These are phyloP conservation scores for Heliangelus exortis DNA, from an alignment of 2,797 vertebrate species.

Conservation along the genomic window DNA sequence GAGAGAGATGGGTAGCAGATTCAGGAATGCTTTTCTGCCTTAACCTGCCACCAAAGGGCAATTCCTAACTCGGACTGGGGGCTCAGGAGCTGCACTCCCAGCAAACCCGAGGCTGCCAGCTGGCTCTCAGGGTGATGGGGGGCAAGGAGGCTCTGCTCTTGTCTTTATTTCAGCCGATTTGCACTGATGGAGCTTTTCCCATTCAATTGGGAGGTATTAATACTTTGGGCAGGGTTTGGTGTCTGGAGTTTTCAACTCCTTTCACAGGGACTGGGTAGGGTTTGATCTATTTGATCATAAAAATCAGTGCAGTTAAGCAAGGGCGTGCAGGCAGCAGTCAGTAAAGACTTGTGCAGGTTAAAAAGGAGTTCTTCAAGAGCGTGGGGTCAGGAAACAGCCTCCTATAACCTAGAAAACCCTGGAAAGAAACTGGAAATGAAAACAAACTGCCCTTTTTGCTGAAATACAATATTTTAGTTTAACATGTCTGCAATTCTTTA, in stretches of 20 bases:
- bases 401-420: not conserved
- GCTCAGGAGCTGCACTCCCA: fast-evolving
- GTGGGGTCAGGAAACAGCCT: not conserved
- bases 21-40: not conserved
- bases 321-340: not conserved
- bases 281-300: not conserved
- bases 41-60: not conserved
- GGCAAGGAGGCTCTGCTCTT: not conserved
- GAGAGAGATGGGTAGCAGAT: slow-evolving; percentile 13
- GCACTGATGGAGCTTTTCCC: not conserved
- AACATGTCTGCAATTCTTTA: not conserved
- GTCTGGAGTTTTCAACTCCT: not conserved
- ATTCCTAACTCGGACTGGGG: fast-evolving
- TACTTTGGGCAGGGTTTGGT: not conserved
- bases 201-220: not conserved
- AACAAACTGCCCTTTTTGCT: not conserved
- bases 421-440: not conserved
- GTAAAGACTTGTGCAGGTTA: not conserved
- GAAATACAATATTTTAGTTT: not conserved
- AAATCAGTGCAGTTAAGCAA: not conserved
- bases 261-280: not conserved
- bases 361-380: not conserved
- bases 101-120: no score
- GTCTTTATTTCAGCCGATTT: not conserved
- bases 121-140: not conserved